Base-by-base conservation (phyloP, 2,113 vertebrate species). In the Callipepla californica region DNA sequence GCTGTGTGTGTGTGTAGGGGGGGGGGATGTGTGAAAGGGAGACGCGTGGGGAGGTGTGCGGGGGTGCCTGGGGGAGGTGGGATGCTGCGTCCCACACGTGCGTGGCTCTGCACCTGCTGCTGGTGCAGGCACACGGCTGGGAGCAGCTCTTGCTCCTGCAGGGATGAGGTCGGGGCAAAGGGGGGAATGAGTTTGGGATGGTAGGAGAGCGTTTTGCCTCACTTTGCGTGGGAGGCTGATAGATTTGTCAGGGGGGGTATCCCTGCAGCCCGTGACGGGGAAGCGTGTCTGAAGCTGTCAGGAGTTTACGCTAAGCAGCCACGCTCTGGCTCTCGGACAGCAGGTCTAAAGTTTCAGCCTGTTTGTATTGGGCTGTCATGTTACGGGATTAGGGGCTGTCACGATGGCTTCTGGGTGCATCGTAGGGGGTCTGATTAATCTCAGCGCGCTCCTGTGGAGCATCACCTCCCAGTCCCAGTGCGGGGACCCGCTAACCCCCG, bases 331-430 rank as follows among this genome's bases (percentile, higher is more conserved):
- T 97, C 94, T 96, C 93, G 92, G 97, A 96, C 87, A 94, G 97
- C 92, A 90, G 93, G 94, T 97, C 97, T 98, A 97, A 97, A 97
- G 95, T 98, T 98, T 98, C 98, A 92, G 93, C 96, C 94, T 97
- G 94, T 98, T 97, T 97, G 96, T 97, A 85, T 96, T 90, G 90
- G 90, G 81, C 98, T 98, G 97, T 98, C 97, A 92, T 96, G 96
- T 97, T 96, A 95, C 34, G 96, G 98, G 97, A 97, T 98, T 97
- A 98, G 97, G 96, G 97, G 79, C 95, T 94, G 67, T 90, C 96
- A 92, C 86, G 65, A 85, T 90, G 90, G 96, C 97, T 96, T 96
- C 97, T 96, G 97, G 96, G 96, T 93, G 96, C 95, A 42, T 96
- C 25, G 32, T 94, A 96, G 97, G 97, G 97, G 97, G 97, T 97